Evolutionary conservation across 1,140 invertebrate genomes (phyloP).

Genomic region (Dolichoris vasculosae): DNA sequence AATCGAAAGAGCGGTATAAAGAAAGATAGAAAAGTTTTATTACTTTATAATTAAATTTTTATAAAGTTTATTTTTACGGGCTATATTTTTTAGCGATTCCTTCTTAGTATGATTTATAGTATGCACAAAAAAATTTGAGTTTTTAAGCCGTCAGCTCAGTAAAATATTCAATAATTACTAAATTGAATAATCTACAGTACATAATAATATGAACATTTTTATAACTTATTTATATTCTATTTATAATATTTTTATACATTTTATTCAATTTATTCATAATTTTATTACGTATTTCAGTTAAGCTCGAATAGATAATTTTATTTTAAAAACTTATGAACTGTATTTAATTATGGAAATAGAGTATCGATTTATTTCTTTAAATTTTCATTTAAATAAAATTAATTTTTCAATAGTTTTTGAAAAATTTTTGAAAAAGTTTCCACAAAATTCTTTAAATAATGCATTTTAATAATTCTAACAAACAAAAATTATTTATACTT

Average conservation of each 20-base stretch:
- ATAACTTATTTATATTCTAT: not conserved
- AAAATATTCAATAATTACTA: not conserved
- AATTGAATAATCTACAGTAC: not conserved
- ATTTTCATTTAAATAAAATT: too few relatives aligned
- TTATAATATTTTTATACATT: not conserved
- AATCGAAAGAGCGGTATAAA: not conserved
- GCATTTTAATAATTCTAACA: too few relatives aligned
- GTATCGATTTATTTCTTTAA: too few relatives aligned
- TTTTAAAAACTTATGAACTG: too few relatives aligned
- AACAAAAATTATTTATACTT: too few relatives aligned
- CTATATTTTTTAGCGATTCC: not conserved
- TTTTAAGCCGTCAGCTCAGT: not conserved
- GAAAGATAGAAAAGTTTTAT: not conserved
- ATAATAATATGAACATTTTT: not conserved
- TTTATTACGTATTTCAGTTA: too few relatives aligned
- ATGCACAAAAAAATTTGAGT: too few relatives aligned
- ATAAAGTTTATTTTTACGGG: not conserved
- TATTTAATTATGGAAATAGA: too few relatives aligned
- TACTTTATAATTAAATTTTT: not conserved
- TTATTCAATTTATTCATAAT: not conserved
- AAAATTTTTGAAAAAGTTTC: too few relatives aligned
- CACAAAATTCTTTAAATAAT: too few relatives aligned
- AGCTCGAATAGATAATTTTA: too few relatives aligned
- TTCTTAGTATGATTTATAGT: not conserved
- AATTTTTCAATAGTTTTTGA: too few relatives aligned